Conservation (phyloP, 2,113 vertebrate species). For the Alethe castanea region DNA sequence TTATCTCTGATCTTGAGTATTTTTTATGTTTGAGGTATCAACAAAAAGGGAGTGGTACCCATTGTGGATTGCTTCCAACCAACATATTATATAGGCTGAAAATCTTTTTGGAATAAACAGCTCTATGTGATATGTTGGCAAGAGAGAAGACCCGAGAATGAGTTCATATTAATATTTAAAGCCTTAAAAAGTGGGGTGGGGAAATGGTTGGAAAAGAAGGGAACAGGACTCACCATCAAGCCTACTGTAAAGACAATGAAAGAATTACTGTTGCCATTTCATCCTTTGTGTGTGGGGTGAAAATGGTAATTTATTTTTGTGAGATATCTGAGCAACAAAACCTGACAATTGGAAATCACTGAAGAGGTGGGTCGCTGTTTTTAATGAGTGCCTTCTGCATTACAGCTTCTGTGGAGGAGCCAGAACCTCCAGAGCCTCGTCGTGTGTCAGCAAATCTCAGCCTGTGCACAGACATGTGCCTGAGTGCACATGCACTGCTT, state of each 20-base stretch:
- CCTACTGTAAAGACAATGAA: neutral
- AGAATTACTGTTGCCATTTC: conserved; percentile 45
- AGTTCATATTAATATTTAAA: conserved; percentile 60
- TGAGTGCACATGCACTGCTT: neutral
- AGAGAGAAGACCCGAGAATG: neutral
- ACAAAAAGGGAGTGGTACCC: neutral
- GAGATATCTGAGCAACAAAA: conserved; percentile 37
- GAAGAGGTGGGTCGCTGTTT: neutral
- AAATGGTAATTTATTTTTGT: conserved; percentile 39
- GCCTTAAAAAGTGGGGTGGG: conserved; percentile 1
- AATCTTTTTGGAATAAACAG: neutral
- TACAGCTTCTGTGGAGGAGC: neutral
- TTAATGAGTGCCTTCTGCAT: conserved; percentile 46
- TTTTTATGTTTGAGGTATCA: neutral
- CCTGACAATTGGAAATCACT: conserved; percentile 1
- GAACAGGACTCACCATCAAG: neutral
- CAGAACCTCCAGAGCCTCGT: neutral
- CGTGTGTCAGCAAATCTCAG: neutral
- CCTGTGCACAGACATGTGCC: neutral
- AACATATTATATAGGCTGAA: neutral
- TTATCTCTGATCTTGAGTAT: neutral
- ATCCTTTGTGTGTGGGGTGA: neutral
- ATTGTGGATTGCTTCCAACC: neutral
- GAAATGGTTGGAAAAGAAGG: conserved; percentile 17
- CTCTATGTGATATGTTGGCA: neutral